Conservation (phyloP, 2,888 invertebrate genomes). For the Eupithecia pulchellata region DNA sequence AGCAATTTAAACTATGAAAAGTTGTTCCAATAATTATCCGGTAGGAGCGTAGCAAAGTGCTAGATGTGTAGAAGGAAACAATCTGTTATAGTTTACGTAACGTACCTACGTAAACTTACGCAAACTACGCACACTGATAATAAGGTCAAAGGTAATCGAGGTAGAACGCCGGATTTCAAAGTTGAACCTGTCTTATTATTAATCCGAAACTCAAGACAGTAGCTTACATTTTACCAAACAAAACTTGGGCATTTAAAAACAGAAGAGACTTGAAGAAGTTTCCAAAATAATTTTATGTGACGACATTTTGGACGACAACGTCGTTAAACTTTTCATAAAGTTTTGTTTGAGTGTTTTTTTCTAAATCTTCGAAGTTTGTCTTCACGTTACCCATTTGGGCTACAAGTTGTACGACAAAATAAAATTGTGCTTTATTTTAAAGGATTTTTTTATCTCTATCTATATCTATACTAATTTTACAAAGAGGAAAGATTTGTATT, state of each 20-base stretch:
- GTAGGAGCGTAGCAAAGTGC: too few relatives aligned
- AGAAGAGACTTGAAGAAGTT: conserved; percentile 3
- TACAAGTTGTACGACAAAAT: neutral
- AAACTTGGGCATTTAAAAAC: conserved; percentile 15
- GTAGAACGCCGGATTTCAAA: neutral
- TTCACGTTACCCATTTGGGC: neutral
- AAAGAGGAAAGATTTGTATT: too few relatives aligned
- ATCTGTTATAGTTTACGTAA: too few relatives aligned
- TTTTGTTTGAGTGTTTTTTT: conserved; percentile 7
- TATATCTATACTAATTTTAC: too few relatives aligned
- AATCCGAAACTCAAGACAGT: neutral
- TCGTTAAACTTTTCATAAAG: conserved; percentile 10
- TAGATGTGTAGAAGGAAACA: too few relatives aligned
- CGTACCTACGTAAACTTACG: too few relatives aligned
- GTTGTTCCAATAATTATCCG: too few relatives aligned
- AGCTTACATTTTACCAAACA: neutral
- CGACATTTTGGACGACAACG: conserved; percentile 1
- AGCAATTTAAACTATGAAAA: too few relatives aligned
- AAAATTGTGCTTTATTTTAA: neutral
- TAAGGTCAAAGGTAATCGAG: neutral
- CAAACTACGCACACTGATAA: neutral
- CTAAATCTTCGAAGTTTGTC: neutral
- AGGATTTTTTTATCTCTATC: neutral
- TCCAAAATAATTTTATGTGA: conserved; percentile 5
- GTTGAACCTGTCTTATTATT: neutral